Conservation (phyloP, 2,797 vertebrate species). For the Dipus sagitta region DNA sequence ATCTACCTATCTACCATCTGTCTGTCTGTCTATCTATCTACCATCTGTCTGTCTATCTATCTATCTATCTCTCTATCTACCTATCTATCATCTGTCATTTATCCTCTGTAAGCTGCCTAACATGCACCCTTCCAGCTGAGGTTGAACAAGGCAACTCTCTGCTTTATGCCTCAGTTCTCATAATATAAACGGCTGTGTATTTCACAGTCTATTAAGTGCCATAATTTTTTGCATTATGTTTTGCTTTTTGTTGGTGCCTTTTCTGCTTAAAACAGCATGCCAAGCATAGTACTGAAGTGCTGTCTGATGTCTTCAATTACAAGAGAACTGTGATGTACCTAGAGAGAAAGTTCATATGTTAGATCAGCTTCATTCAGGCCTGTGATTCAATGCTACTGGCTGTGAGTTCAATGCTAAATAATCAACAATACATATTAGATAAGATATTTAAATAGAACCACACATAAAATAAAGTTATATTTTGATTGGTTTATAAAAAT, state of each 20-base stretch:
- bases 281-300: not conserved
- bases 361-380: not conserved
- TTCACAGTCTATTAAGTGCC: not conserved
- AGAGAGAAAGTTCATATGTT: not conserved
- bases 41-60: not conserved
- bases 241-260: not conserved
- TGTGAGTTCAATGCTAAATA: not conserved
- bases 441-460: constrained; percentile 13
- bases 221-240: not conserved
- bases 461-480: not conserved
- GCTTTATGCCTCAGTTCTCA: not conserved
- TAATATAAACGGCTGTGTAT: not conserved
- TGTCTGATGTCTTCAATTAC: not conserved
- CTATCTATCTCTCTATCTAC: not conserved
- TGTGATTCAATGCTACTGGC: not conserved
- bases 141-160: not conserved
- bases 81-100: not conserved
- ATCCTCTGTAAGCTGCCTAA: not conserved
- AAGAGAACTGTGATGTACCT: not conserved
- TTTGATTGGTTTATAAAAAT: not conserved
- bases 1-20: not conserved
- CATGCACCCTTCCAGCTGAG: not conserved
- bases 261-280: not conserved
- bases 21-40: not conserved
- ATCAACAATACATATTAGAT: not conserved